These are phyloP conservation scores for Drosophila lacertosa DNA, from an alignment of 1,140 invertebrate genomes.

Conservation along the genomic window DNA sequence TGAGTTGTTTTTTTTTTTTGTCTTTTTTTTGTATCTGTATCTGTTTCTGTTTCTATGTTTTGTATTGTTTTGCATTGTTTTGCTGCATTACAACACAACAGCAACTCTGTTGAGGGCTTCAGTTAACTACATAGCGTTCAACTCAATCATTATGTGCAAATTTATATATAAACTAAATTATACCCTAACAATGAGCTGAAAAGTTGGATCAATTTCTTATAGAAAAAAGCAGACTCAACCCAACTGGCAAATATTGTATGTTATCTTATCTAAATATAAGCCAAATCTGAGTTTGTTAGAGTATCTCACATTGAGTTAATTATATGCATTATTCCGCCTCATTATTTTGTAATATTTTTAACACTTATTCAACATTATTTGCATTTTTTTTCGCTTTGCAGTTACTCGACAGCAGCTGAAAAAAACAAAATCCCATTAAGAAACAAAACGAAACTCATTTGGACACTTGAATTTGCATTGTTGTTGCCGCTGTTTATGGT, in stretches of 20 bases:
- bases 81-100: slow-evolving; percentile 48
- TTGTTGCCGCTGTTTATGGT: slow-evolving; percentile 76
- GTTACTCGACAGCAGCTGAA: too few species aligned
- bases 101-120: slow-evolving; percentile 5
- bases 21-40: slow-evolving; percentile 4
- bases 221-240: too few species aligned
- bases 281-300: too few species aligned
- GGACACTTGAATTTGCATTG: slow-evolving; percentile 36
- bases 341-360: slow-evolving; percentile 41
- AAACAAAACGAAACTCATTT: slow-evolving; percentile 28
- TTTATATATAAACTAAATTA: neutral
- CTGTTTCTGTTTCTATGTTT: slow-evolving; percentile 21
- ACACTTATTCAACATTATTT: slow-evolving; percentile 58
- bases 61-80: too few species aligned
- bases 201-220: neutral
- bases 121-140: slow-evolving; percentile 35
- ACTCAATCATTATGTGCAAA: slow-evolving; percentile 25
- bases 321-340: neutral
- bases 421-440: slow-evolving; percentile 33
- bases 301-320: neutral
- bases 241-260: too few species aligned
- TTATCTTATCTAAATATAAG: too few species aligned
- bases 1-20: neutral
- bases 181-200: slow-evolving; percentile 23
- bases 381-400: slow-evolving; percentile 53